Conservation (phyloP, 2,113 vertebrate genomes). For the Lampris megalopsis region DNA sequence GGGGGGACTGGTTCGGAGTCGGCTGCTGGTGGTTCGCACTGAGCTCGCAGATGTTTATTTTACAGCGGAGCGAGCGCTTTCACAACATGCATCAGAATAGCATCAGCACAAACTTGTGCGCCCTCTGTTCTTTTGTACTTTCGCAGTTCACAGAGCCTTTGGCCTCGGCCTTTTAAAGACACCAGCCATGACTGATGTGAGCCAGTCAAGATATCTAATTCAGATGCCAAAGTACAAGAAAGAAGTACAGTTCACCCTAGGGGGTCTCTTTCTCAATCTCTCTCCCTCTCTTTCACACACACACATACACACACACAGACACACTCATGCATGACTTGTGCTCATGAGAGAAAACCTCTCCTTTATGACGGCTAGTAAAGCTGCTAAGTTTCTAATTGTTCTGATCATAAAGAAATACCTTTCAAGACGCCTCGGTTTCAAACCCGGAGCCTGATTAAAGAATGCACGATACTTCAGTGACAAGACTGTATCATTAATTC, state of each 20-base stretch:
- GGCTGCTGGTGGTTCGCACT: slow-evolving; percentile 29
- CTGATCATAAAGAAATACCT: slow-evolving; percentile 81
- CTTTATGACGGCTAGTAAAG: slow-evolving; percentile 32
- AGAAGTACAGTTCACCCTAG: slow-evolving; percentile 42
- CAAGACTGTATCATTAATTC: slow-evolving; percentile 93
- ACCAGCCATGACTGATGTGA: slow-evolving; percentile 51
- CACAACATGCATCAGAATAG: slow-evolving; percentile 47
- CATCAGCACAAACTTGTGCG: slow-evolving; percentile 37
- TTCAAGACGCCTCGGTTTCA: slow-evolving; percentile 83
- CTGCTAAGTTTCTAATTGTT: slow-evolving; percentile 82
- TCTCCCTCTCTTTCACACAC: slow-evolving; percentile 13
- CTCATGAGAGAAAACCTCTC: slow-evolving; percentile 18
- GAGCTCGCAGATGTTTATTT: slow-evolving; percentile 74
- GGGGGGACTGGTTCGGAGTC: slow-evolving; percentile 24
- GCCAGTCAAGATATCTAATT: slow-evolving; percentile 66
- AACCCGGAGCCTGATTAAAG: slow-evolving; percentile 84
- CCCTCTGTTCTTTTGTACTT: slow-evolving; percentile 58
- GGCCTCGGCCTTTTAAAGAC: slow-evolving; percentile 62
- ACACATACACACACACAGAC: slow-evolving; percentile 12
- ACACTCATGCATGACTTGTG: slow-evolving; percentile 43
- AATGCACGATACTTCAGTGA: slow-evolving; percentile 91
- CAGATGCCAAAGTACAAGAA: slow-evolving; percentile 51
- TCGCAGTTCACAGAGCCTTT: slow-evolving; percentile 60
- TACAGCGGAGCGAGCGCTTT: slow-evolving; percentile 57
- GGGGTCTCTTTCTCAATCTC: slow-evolving; percentile 36